Conservation (phyloP, 2,888 invertebrate genomes). For the Eristalis pertinax region DNA sequence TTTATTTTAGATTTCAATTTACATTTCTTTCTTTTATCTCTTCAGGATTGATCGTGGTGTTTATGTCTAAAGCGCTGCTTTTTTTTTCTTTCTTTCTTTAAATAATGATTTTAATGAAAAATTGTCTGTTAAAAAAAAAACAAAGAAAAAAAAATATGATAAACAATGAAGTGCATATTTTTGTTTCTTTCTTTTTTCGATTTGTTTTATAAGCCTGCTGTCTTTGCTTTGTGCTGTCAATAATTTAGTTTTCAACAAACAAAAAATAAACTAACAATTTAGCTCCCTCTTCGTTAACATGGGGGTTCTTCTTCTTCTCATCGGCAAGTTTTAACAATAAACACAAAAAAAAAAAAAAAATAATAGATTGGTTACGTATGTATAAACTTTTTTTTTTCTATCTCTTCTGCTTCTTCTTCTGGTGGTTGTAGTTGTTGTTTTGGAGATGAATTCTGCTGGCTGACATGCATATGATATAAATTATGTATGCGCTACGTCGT, state of each 20-base stretch:
- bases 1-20: conserved; percentile 1
- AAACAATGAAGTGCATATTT: conserved; percentile 62
- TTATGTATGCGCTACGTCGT: not conserved
- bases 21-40: not conserved
- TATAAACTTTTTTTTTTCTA: not conserved
- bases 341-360: not conserved
- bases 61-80: conserved; percentile 59
- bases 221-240: conserved; percentile 39
- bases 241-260: conserved; percentile 56
- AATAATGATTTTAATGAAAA: conserved; percentile 4
- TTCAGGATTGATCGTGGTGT: not conserved
- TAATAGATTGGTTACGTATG: not conserved
- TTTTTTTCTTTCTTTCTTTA: conserved; percentile 20
- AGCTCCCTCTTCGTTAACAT: conserved; percentile 18
- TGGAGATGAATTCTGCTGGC: not conserved
- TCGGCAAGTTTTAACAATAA: conserved; percentile 12
- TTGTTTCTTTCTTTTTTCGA: not conserved
- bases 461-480: not conserved
- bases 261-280: conserved; percentile 56
- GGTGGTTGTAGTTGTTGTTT: not conserved
- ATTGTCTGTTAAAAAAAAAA: conserved; percentile 6
- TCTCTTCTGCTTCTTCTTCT: not conserved
- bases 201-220: too few species aligned
- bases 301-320: not conserved
- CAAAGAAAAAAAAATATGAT: conserved; percentile 40